Conservation (phyloP, 1,140 invertebrate genomes). For the Megathymus violae region DNA sequence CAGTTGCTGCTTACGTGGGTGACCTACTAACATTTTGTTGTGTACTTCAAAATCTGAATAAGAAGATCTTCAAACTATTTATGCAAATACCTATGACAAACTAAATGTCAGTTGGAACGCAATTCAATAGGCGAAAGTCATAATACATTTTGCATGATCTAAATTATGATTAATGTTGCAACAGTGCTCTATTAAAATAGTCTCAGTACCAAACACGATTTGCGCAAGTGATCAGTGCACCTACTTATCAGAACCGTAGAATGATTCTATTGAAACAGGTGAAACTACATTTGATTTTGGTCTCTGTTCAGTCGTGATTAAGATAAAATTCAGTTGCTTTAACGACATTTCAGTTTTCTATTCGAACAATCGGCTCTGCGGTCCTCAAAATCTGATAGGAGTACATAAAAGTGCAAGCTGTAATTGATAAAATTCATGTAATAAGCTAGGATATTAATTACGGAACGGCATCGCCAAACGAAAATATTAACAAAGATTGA, state of each 20-base stretch:
- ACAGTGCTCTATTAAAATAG: constrained; percentile 58
- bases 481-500: too few relatives aligned
- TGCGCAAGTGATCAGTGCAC: constrained; percentile 43
- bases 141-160: constrained; percentile 50
- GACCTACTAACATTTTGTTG: too few relatives aligned
- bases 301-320: constrained; percentile 3
- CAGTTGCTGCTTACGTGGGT: too few relatives aligned
- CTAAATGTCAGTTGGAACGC: constrained; percentile 43
- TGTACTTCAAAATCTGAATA: too few relatives aligned
- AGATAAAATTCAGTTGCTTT: constrained; percentile 1
- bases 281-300: constrained; percentile 10
- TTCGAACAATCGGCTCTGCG: constrained; percentile 13
- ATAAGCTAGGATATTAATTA: constrained; percentile 41
- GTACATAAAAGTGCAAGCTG: constrained; percentile 39
- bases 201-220: constrained; percentile 48
- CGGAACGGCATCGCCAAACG: constrained; percentile 32
- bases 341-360: constrained; percentile 2
- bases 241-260: constrained; percentile 3
- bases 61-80: constrained; percentile 12
- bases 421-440: constrained; percentile 44
- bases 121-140: constrained; percentile 37
- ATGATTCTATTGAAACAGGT: constrained; percentile 13
- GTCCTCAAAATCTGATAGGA: constrained; percentile 40
- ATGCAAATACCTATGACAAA: constrained; percentile 18
- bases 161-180: constrained; percentile 51